Conservation (phyloP, 2,888 invertebrate species). For the Pseudococcus jackbeardsleyi region DNA sequence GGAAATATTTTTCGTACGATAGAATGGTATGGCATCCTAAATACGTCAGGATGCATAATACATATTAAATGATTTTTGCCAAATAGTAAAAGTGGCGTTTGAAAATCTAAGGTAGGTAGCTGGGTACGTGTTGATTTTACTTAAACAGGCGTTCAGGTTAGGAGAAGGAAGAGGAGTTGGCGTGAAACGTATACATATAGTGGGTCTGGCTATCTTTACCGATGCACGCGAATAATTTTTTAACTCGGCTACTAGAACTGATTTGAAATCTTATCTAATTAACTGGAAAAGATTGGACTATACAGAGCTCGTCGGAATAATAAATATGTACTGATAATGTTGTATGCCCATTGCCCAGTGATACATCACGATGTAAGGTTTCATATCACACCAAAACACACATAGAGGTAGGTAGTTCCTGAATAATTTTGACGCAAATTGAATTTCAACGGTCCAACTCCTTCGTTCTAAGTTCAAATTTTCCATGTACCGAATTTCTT, state of each 20-base stretch:
- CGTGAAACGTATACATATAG: too few relatives aligned
- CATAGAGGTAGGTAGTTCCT: background rate
- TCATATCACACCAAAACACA: background rate
- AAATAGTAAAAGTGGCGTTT: conserved; percentile 36
- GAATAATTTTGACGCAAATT: too few relatives aligned
- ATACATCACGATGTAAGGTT: conserved; percentile 1
- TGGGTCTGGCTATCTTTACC: background rate
- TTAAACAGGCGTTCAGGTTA: background rate
- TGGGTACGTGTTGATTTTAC: conserved; percentile 24
- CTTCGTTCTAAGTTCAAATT: too few relatives aligned
- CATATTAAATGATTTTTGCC: conserved; percentile 36
- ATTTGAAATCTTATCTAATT: conserved; percentile 52
- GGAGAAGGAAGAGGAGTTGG: background rate
- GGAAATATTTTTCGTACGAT: too few relatives aligned
- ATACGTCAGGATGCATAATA: background rate
- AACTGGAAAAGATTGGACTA: conserved; percentile 10
- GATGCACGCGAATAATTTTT: conserved; percentile 32
- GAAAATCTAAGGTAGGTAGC: background rate
- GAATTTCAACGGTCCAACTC: too few relatives aligned
- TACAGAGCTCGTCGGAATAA: conserved; percentile 15
- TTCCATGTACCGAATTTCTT: too few relatives aligned
- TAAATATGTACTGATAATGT: background rate
- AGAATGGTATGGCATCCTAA: too few relatives aligned
- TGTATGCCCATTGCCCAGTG: background rate
- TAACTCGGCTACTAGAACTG: conserved; percentile 9